A percentile compares a stretch with the other conserved stretches of the same genome.
Evolutionary conservation across 2,797 vertebrate species (phyloP).

Genomic region (Chrosomus eos): DNA sequence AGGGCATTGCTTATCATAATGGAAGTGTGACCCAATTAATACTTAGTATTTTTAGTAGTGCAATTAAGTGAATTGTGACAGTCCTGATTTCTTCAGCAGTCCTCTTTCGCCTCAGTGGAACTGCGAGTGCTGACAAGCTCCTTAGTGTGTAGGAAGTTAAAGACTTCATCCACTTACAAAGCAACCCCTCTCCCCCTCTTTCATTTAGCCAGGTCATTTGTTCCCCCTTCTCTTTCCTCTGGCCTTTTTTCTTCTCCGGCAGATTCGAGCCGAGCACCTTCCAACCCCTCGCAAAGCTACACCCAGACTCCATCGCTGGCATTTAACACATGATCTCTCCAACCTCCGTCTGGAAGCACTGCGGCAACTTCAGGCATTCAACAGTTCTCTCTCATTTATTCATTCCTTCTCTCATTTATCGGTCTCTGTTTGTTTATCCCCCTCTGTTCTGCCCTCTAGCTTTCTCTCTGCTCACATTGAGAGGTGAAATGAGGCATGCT

Average conservation of each 20-base stretch:
- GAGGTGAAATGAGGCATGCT: conserved; percentile 80
- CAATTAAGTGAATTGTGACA: not conserved
- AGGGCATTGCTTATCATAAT: no score
- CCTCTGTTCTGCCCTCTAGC: conserved; percentile 60
- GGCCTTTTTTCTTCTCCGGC: conserved; percentile 66
- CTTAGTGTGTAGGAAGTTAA: conserved; percentile 76
- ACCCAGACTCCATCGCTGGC: conserved; percentile 1
- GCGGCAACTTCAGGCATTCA: conserved; percentile 54
- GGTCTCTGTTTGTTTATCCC: conserved; percentile 65
- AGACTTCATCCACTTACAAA: conserved; percentile 82
- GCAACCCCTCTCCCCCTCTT: conserved; percentile 61
- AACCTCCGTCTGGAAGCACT: conserved; percentile 64
- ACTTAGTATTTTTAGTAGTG: not conserved
- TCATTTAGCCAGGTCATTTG: conserved; percentile 68
- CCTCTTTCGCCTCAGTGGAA: conserved; percentile 69
- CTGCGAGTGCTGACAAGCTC: conserved; percentile 78
- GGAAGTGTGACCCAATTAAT: not conserved
- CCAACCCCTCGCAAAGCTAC: conserved; percentile 57
- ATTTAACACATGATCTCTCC: conserved; percentile 68
- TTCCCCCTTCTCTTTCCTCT: conserved; percentile 64
- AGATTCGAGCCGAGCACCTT: conserved; percentile 64
- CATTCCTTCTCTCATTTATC: conserved; percentile 53
- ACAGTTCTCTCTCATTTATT: conserved; percentile 58
- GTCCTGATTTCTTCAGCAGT: conserved; percentile 65
- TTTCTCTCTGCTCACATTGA: conserved; percentile 74